A percentile compares a stretch with the other conserved stretches of the same genome.
Conservation (phyloP, 1,140 invertebrate species). For the Caenorhabditis brenneri region DNA sequence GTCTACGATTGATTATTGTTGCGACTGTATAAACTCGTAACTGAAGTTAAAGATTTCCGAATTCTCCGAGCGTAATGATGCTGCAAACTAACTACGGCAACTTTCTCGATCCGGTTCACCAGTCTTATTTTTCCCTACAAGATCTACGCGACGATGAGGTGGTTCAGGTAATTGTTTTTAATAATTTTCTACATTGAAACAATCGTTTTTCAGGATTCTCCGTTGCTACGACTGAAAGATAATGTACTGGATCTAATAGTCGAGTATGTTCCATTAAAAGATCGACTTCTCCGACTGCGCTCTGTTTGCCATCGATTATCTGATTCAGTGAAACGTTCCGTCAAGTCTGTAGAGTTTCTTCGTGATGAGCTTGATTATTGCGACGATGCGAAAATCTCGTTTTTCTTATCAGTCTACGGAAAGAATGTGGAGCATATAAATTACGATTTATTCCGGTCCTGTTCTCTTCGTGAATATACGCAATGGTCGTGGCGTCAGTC, state of each 20-base stretch:
- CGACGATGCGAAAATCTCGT: background rate
- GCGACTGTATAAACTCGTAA: background rate
- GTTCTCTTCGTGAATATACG: slow-evolving; percentile 1
- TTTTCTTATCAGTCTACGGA: background rate
- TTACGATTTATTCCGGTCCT: background rate
- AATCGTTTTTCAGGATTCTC: background rate
- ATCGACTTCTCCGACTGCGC: background rate
- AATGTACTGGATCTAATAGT: background rate
- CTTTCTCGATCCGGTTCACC: too few relatives aligned
- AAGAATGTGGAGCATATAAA: slow-evolving; percentile 14
- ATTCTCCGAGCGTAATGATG: background rate
- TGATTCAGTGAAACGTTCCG: background rate
- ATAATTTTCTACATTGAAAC: background rate
- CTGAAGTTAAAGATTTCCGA: too few relatives aligned
- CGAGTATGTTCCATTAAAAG: background rate
- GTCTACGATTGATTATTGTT: background rate
- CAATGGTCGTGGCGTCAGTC: slow-evolving; percentile 54
- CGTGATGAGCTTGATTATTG: slow-evolving; percentile 18
- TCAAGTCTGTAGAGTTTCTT: background rate
- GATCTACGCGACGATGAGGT: slow-evolving; percentile 5
- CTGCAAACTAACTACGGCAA: background rate
- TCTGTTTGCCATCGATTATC: slow-evolving; percentile 8
- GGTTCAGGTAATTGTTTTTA: background rate
- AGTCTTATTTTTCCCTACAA: background rate
- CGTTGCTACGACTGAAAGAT: background rate